Evolutionary conservation across 2,888 invertebrate genomes (phyloP).

Genomic region (Drosophila sordidula): DNA sequence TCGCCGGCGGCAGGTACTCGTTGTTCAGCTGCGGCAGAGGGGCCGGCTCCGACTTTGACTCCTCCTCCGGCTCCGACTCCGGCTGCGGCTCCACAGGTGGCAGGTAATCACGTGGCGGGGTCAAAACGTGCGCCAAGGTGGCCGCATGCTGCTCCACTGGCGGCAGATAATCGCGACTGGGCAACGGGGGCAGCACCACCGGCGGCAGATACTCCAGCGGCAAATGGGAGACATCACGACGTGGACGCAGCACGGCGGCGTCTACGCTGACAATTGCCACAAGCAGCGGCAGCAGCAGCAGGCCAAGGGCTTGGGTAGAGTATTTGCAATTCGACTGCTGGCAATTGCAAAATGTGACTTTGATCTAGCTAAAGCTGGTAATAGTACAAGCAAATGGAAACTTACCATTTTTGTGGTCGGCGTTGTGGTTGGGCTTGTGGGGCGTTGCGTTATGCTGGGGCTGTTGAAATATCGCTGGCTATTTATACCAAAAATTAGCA

Average conservation of each 20-base stretch:
- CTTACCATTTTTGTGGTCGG: conserved; percentile 53
- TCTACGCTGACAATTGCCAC: conserved; percentile 22
- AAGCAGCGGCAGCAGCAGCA: conserved; percentile 23
- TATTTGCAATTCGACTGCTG: conserved; percentile 6
- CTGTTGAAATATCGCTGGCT: conserved; percentile 69
- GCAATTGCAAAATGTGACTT: conserved; percentile 1
- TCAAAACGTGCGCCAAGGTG: conserved; percentile 52
- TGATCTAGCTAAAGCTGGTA: conserved; percentile 9
- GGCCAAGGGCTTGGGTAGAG: background rate
- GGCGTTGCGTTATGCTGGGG: conserved; percentile 61
- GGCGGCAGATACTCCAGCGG: conserved; percentile 76
- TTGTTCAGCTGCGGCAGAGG: conserved; percentile 39
- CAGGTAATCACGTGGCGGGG: conserved; percentile 70
- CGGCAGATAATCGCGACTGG: conserved; percentile 76
- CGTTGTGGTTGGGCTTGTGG: conserved; percentile 20
- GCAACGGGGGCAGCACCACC: conserved; percentile 71
- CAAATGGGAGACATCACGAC: conserved; percentile 81
- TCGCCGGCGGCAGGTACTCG: conserved; percentile 64
- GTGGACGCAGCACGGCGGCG: conserved; percentile 49
- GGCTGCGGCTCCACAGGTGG: conserved; percentile 51
- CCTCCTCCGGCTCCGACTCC: background rate
- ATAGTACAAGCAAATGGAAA: background rate
- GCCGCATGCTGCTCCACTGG: conserved; percentile 75
- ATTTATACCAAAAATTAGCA: conserved; percentile 82
- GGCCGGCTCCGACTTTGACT: background rate